phyloP scores from a whole-genome alignment of 2,888 invertebrate species.

The Latrodectus elegans region DNA sequence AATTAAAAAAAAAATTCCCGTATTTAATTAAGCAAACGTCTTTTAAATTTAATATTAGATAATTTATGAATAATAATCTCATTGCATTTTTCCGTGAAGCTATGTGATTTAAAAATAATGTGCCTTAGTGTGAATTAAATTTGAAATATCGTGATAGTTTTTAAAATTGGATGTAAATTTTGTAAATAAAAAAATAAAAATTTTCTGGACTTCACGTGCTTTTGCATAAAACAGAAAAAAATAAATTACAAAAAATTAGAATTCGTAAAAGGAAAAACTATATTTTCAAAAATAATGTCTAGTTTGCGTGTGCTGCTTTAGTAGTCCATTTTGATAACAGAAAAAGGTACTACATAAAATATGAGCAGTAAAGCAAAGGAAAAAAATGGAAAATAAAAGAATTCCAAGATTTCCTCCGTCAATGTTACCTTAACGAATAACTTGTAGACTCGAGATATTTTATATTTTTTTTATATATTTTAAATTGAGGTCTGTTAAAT shows the following conservation, averaged over 20 bases:
- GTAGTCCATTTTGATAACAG: neutral
- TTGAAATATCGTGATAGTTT: too few relatives aligned
- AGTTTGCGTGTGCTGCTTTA: constrained; percentile 32
- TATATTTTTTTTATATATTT: constrained; percentile 10
- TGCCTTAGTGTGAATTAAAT: too few relatives aligned
- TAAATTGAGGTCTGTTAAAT: constrained; percentile 39
- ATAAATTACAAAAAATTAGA: neutral
- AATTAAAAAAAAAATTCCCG: too few relatives aligned
- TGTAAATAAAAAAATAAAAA: too few relatives aligned
- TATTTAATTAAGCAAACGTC: too few relatives aligned
- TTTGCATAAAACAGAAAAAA: too few relatives aligned
- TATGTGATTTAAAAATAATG: too few relatives aligned
- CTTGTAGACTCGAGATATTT: constrained; percentile 37
- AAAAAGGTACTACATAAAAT: neutral
- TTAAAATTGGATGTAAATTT: too few relatives aligned
- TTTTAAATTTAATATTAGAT: too few relatives aligned
- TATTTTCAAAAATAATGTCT: constrained; percentile 33
- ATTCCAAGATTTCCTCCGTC: constrained; percentile 9
- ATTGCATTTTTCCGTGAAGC: too few relatives aligned
- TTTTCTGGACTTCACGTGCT: too few relatives aligned
- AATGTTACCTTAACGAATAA: constrained; percentile 22
- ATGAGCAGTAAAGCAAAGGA: neutral
- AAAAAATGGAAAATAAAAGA: constrained; percentile 3
- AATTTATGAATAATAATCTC: too few relatives aligned
- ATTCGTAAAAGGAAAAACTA: neutral